Base-by-base conservation (phyloP, 2,797 vertebrate genomes). In the Microctenopoma lineatum region DNA sequence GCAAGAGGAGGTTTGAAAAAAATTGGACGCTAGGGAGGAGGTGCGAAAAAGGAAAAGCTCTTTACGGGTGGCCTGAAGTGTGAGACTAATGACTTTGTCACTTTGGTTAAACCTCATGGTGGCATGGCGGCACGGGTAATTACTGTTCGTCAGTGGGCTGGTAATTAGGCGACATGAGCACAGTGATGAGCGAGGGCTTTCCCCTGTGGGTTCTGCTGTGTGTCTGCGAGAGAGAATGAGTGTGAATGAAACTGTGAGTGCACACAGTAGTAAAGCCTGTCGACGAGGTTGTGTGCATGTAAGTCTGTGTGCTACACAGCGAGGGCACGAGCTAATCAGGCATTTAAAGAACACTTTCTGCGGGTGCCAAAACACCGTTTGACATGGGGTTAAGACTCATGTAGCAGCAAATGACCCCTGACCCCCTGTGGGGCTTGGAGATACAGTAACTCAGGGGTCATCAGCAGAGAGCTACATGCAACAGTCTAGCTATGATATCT, bases 141-240 rank as follows among this genome's bases (percentile, higher is more conserved):
- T 95, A 93, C 92, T 91, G 93, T 88, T 94, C 92, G 88, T 94
- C 92, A 93, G 91, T 65, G 73, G 85, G 85, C 83, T 72, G 73
- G 90, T 94, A 94, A 95, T 94, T 94, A 93, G 92, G 84, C 91
- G 86, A 90, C 92, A 93, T 84, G 89, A 90, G 83, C 86, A 66
- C 81, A 83, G 88, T 84, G 90, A 89, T 69, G 84, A 89, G 86
- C 90, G 84, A 90, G 87, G 87, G 90, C 86, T 89, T 91, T 86
- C 83, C 91, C 90, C 90, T 84, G 83, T 91, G 80, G 90, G 86
- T 73, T 84, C 71, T 55, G 74, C 70, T 79, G 72, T 66, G 70
- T 80, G 78, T 83, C 66, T 69, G 75, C 78, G 80, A 72, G 65
- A 75, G 66, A 70, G 73, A 76, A 75, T 44, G 69, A 85, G 71